phyloP scores from a whole-genome alignment of 2,797 vertebrate genomes.

The Gymnothorax javanicus region DNA sequence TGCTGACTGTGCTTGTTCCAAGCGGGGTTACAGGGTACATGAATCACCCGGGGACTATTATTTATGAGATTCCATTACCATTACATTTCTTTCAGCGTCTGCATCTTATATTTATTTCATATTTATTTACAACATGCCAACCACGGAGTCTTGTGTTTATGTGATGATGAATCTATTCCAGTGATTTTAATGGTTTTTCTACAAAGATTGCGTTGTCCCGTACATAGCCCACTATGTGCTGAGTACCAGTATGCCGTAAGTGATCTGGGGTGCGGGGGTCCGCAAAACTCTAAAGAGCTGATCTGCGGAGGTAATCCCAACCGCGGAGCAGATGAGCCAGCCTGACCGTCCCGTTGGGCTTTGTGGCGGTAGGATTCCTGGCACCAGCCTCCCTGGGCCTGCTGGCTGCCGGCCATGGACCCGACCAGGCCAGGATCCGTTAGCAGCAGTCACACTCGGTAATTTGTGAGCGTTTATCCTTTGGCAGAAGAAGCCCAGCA shows the following conservation, averaged over 20 bases:
- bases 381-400: conserved; percentile 16
- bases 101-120: neutral
- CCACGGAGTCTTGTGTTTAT: neutral
- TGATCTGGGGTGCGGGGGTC: neutral
- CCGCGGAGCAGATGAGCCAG: conserved; percentile 23
- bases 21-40: neutral
- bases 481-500: conserved; percentile 7
- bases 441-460: conserved; percentile 24
- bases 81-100: neutral
- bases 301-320: neutral
- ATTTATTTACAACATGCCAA: neutral
- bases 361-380: conserved; percentile 13
- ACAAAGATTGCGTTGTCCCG: neutral
- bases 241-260: neutral
- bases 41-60: neutral
- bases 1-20: neutral
- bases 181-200: neutral
- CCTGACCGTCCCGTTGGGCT: neutral
- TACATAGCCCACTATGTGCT: neutral
- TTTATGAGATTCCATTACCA: neutral
- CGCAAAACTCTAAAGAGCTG: neutral
- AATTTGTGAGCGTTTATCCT: conserved; percentile 24
- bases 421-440: conserved; percentile 3
- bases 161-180: neutral
- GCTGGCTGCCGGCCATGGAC: conserved; percentile 5